Conservation (phyloP, 2,797 vertebrate genomes). For the Leptodactylus fallax region DNA sequence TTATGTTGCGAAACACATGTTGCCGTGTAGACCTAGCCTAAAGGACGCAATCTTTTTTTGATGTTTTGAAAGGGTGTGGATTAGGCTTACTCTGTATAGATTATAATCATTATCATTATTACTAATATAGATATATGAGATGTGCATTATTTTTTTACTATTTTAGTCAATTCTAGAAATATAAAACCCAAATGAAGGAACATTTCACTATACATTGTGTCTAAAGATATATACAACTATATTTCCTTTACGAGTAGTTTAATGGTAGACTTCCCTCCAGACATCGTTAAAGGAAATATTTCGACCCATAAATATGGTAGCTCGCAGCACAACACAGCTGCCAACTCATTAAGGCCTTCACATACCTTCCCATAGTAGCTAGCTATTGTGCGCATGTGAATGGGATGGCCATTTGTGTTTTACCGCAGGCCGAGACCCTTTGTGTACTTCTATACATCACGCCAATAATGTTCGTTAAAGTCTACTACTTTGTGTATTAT, state of each 20-base stretch:
- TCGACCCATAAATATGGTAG: not conserved
- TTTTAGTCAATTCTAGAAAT: not conserved
- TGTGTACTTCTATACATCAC: not conserved
- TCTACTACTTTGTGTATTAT: not conserved
- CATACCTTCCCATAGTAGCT: not conserved
- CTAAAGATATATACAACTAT: too few species aligned
- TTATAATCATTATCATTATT: too few species aligned
- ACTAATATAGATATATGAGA: too few species aligned
- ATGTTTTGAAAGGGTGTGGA: too few species aligned
- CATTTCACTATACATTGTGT: not conserved
- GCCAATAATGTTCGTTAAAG: not conserved
- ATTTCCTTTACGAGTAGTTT: not conserved
- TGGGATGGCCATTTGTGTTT: not conserved
- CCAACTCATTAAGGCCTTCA: not conserved
- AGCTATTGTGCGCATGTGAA: not conserved
- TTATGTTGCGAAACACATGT: too few species aligned
- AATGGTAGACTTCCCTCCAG: constrained; percentile 32
- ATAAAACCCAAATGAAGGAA: not conserved
- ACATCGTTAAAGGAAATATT: constrained; percentile 30
- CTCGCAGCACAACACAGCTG: not conserved
- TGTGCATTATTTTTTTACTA: not conserved
- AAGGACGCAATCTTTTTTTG: too few species aligned
- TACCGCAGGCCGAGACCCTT: not conserved
- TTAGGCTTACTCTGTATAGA: too few species aligned
- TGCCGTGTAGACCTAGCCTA: too few species aligned